These are phyloP conservation scores for Synanthedon tipuliformis DNA, from an alignment of 2,888 invertebrate species.

Conservation along the genomic window DNA sequence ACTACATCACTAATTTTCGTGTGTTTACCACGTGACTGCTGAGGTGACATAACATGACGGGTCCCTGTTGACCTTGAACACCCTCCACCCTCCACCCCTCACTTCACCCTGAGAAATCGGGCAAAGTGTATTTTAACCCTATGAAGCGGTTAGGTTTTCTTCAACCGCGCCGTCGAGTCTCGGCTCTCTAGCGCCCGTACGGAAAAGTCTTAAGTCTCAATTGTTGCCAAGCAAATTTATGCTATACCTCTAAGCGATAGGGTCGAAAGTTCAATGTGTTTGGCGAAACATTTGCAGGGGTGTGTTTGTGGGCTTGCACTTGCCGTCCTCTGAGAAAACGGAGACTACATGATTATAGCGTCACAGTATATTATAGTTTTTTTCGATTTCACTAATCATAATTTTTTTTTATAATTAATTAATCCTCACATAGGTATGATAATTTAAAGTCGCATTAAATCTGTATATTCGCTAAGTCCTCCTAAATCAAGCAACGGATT, in stretches of 20 bases:
- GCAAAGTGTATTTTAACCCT: conserved; percentile 52
- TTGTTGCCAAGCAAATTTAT: conserved; percentile 1
- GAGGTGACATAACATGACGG: conserved; percentile 14
- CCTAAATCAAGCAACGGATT: too few relatives aligned
- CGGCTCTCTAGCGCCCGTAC: conserved; percentile 4
- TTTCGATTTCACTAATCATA: too few relatives aligned
- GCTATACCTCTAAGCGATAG: not conserved
- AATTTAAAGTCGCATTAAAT: too few relatives aligned
- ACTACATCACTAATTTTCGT: not conserved
- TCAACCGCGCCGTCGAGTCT: conserved; percentile 52
- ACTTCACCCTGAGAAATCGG: conserved; percentile 17
- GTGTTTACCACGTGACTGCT: not conserved
- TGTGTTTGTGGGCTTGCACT: conserved; percentile 53
- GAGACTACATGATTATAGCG: conserved; percentile 60
- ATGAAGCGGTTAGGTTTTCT: conserved; percentile 47
- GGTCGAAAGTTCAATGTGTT: not conserved
- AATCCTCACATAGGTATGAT: too few relatives aligned
- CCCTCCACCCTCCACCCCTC: conserved; percentile 10
- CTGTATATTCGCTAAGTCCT: too few relatives aligned
- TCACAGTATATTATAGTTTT: conserved; percentile 25
- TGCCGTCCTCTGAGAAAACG: conserved; percentile 60
- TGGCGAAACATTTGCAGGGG: conserved; percentile 20
- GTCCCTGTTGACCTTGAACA: conserved; percentile 38
- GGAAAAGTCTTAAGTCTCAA: conserved; percentile 15
- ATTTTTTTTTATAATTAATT: too few relatives aligned